A percentile compares a stretch with the other conserved stretches of the same genome.
Conservation (phyloP, 2,797 vertebrate species). For the Danionella dracula region DNA sequence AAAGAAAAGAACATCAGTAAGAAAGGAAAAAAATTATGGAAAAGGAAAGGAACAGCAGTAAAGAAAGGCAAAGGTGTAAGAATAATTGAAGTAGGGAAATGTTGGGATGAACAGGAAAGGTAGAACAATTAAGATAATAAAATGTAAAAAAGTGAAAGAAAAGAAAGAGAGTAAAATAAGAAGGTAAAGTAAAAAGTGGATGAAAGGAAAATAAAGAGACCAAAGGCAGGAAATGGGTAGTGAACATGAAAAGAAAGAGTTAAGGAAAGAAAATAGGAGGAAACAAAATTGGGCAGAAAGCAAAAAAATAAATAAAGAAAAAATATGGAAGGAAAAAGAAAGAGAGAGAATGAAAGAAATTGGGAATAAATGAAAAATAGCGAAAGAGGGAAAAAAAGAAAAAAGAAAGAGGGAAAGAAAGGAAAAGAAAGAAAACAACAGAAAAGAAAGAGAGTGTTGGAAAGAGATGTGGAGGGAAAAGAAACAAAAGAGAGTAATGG, state of each 20-base stretch:
- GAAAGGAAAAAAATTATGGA: too few species aligned
- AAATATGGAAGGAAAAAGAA: background rate
- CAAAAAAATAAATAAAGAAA: background rate
- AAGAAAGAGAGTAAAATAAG: too few species aligned
- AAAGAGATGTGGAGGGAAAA: background rate
- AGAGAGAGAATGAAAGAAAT: background rate
- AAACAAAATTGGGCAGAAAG: background rate
- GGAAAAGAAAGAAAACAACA: background rate
- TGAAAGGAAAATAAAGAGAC: background rate
- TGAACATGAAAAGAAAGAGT: background rate
- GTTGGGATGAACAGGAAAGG: too few species aligned
- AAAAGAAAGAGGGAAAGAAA: background rate
- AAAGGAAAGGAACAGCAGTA: too few species aligned
- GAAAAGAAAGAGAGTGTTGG: background rate
- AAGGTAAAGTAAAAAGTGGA: background rate
- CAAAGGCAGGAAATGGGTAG: background rate
- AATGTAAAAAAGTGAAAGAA: too few species aligned
- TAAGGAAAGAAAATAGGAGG: background rate
- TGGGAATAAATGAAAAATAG: background rate
- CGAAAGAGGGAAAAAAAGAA: background rate
- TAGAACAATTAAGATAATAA: too few species aligned
- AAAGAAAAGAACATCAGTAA: too few species aligned
- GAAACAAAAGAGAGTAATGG: background rate
- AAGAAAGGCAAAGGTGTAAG: too few species aligned
- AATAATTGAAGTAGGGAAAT: too few species aligned